Conservation (phyloP, 2,113 vertebrate species). For the Pituophis catenifer region DNA sequence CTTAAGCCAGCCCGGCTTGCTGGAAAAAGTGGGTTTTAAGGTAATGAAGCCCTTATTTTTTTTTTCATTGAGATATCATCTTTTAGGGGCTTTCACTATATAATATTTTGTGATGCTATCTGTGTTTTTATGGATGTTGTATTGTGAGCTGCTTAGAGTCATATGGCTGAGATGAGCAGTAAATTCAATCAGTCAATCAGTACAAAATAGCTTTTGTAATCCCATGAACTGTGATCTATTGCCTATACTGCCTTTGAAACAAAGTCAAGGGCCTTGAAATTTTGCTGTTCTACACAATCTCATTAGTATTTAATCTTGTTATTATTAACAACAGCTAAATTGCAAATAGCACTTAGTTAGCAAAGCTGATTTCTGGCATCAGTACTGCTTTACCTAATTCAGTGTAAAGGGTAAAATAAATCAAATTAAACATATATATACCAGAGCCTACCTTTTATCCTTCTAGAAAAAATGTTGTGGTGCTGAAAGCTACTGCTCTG, state of each 20-base stretch:
- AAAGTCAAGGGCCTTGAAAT: neutral
- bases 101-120: neutral
- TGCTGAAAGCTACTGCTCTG: neutral
- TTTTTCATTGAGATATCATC: neutral
- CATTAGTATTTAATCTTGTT: neutral
- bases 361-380: neutral
- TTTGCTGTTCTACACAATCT: neutral
- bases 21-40: too few species aligned
- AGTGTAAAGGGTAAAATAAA: neutral
- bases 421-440: neutral
- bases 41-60: neutral
- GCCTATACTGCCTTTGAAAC: neutral
- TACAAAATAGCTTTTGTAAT: neutral
- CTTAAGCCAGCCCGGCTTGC: too few species aligned
- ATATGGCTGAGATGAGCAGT: neutral
- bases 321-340: neutral
- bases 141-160: neutral
- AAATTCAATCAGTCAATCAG: neutral
- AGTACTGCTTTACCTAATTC: neutral
- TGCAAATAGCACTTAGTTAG: neutral
- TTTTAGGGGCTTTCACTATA: neutral
- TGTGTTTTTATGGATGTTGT: neutral
- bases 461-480: neutral
- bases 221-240: neutral
- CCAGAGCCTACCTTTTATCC: neutral